Base-by-base conservation (phyloP, 2,797 vertebrate genomes). In the Anguilla pacifica region DNA sequence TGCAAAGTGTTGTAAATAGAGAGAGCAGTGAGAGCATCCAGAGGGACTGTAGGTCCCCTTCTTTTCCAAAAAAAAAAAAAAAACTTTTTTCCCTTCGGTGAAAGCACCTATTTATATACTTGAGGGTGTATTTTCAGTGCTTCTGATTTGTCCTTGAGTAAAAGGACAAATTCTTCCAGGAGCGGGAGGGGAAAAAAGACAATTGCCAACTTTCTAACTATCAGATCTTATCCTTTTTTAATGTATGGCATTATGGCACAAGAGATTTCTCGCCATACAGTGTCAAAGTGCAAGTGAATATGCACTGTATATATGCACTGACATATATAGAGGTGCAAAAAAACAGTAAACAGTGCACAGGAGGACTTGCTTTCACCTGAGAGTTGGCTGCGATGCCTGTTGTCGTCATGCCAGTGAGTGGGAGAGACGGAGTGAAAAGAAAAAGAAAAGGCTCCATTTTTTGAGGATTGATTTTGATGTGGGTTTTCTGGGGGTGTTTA, bases 391-490 rank as follows among this genome's bases (percentile, higher is more conserved):
- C 31, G 72, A 25, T 82, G 11, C 46, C 22, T 13, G 28, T 49
- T 51, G n/a, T 49, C 10, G 6, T 25, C n/a, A 17, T 79, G 74
- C 39, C 74, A 79, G 22, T 51, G 79, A 82, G 19, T 46, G 22
- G 22, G 19, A 82, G 46, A n/a, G 7, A 10, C 19, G 13, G 22
- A 25, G 79, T 9, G 79, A 51, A 82, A 19, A 82, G 11, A 53
- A 53, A 13, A 13, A 53, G 51, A 53, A 53, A 13, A 82, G 51
- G 46, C 22, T 51, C 7, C 19, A 7, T 49, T 49, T 46, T 82
- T 82, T 25, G 5, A 51, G 46, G 79, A 82, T 82, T 82, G 79
- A 82, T 82, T 49, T 82, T 51, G 79, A 82, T 51, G 79, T 82
- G 43, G 43, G 43, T 49, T 82, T 82, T 82, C 79, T 51, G 79